Evolutionary conservation across 1,140 invertebrate genomes (phyloP), one percentile per base, ranked within the genome.

Genomic region (Hypsibius dujardini): DNA sequence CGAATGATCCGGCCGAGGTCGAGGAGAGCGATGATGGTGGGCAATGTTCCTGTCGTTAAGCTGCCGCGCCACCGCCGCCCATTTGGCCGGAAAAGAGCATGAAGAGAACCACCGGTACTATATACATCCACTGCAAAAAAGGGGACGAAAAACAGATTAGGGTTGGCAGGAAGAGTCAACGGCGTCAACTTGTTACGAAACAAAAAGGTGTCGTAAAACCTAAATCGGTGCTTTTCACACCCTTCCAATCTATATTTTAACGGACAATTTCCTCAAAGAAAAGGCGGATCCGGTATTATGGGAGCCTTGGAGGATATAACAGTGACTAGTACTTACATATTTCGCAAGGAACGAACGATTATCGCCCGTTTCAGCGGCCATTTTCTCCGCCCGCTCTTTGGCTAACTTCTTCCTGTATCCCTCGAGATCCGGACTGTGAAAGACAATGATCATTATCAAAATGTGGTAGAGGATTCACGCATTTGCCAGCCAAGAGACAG

Each of bases 341-440:
- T 94, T 96, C 1, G 89, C 89, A 76, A 96, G 84, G 79, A 96
- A 95, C 69, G 90, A 92, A 76, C 90, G 83, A 78, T 93, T 95
- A 78, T 96, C 92, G 79, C 89, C 89, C 70, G 87, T 84, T 76
- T 93, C 90, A 46, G 90, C 92, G 74, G 89, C 87, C 77, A 92
- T 88, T 75, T 90, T 86, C 3, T 91, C 90, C 79, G 90, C 87
- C 75, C 87, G 86, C 80, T 96, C 92, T 72, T 87, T 80, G 79
- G 95, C 92, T 47, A 94, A 76, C 78, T 93, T 93, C 76, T 93
- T 88, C 75, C 95, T 90, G 76, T 92, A 95, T 15, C 86, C 87
- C 50, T 89, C 87, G 3, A 92, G 95, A 75, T 96, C 92, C 70
- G 93, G 92, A 46, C 88, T 90, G 78, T 69, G 82, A 82, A 7